These are phyloP conservation scores for Forpus xanthops DNA, from an alignment of 2,797 vertebrate species.

Conservation along the genomic window DNA sequence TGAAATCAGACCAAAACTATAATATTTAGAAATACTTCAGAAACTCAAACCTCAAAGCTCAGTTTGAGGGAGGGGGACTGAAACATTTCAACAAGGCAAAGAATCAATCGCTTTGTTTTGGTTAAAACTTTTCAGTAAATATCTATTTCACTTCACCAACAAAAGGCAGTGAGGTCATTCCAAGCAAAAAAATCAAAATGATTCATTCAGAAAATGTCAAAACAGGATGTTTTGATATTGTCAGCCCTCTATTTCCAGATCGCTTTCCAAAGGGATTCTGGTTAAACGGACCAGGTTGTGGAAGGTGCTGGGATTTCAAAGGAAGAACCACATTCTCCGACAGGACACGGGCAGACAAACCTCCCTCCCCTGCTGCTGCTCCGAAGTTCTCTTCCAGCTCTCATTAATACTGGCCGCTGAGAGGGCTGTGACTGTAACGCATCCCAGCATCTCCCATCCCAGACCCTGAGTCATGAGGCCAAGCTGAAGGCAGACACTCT, in stretches of 20 bases:
- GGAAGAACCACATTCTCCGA: neutral
- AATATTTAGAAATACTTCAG: neutral
- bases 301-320: neutral
- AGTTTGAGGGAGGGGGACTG: neutral
- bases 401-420: rapidly evolving
- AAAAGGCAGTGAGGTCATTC: neutral
- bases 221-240: constrained; percentile 58
- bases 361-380: rapidly evolving
- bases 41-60: neutral
- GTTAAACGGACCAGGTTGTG: neutral
- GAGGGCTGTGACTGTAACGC: rapidly evolving
- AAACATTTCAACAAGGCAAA: neutral
- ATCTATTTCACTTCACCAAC: neutral
- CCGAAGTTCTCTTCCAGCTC: neutral
- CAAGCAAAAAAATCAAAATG: constrained; percentile 13
- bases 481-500: neutral
- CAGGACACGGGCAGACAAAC: neutral
- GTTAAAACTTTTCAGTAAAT: neutral
- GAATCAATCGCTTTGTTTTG: neutral
- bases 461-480: neutral
- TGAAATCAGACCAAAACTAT: neutral
- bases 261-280: constrained; percentile 16
- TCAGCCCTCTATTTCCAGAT: constrained; percentile 15
- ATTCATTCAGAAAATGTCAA: constrained; percentile 67
- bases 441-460: neutral